A percentile compares a stretch with the other conserved stretches of the same genome.
phyloP scores from a whole-genome alignment of 1,140 invertebrate genomes.

The Gonioctena quinquepunctata region DNA sequence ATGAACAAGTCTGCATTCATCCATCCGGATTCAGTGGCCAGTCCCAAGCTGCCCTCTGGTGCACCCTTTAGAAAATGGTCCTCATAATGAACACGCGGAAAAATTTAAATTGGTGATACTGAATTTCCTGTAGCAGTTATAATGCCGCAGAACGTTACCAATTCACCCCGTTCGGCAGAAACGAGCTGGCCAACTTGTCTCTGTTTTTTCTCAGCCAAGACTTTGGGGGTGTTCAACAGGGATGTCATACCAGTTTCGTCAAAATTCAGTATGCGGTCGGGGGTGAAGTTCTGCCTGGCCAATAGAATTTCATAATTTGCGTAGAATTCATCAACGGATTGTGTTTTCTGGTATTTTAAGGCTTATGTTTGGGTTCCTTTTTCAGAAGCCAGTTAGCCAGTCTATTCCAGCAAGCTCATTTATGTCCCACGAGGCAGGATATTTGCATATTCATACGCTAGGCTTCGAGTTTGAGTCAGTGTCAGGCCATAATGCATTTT shows the following conservation, averaged over 20 bases:
- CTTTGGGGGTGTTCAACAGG: conserved; percentile 11
- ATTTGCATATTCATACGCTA: too few relatives aligned
- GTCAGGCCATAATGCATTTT: too few relatives aligned
- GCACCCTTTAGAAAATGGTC: conserved; percentile 47
- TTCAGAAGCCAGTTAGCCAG: too few relatives aligned
- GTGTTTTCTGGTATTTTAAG: too few relatives aligned
- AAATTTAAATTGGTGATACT: conserved; percentile 52
- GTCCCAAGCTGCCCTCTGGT: conserved; percentile 54
- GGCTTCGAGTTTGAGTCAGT: too few relatives aligned
- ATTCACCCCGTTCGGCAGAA: conserved; percentile 52
- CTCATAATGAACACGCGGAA: conserved; percentile 47
- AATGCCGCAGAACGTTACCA: conserved; percentile 51
- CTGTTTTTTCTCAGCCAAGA: conserved; percentile 18
- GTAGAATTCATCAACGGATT: too few relatives aligned
- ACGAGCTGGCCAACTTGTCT: conserved; percentile 44
- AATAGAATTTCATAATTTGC: too few relatives aligned
- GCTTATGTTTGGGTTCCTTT: too few relatives aligned
- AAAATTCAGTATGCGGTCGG: too few relatives aligned
- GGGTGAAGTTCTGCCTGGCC: too few relatives aligned
- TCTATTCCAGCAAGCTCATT: too few relatives aligned
- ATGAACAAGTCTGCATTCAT: conserved; percentile 57
- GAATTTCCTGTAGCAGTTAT: conserved; percentile 52
- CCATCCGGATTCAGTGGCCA: conserved; percentile 56
- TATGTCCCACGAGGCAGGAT: too few relatives aligned
- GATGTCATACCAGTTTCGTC: conserved; percentile 21